Percentiles rank a stretch among this genome's conserved stretches.
Evolutionary conservation across 30 jellyfish, hydroid and myxozoan genomes (phyloP).

Genomic region (Turritopsis dohrnii): DNA sequence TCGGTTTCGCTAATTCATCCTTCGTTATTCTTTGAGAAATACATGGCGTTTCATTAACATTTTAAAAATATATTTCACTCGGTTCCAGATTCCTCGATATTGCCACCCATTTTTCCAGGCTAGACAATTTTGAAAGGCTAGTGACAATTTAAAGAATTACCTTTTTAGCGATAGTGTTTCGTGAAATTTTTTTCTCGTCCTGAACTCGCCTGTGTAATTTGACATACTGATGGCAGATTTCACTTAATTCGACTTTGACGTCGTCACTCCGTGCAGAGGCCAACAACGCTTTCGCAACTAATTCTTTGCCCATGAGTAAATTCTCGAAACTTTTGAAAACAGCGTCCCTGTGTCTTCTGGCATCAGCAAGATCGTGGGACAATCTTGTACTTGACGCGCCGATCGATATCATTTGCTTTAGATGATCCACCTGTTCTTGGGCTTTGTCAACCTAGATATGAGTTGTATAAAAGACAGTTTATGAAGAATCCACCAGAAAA

Average conservation of each 20-base stretch:
- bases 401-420: constrained; percentile 23
- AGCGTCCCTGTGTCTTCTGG: constrained; percentile 14
- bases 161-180: constrained; percentile 37
- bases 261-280: background rate
- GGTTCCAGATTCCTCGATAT: no score
- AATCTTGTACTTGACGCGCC: constrained; percentile 31
- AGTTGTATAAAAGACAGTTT: no score
- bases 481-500: no score
- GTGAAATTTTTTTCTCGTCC: constrained; percentile 39
- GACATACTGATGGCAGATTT: constrained; percentile 29
- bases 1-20: no score
- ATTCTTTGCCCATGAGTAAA: constrained; percentile 12
- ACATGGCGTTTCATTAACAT: no score
- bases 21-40: no score
- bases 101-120: no score
- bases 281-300: background rate
- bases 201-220: constrained; percentile 30
- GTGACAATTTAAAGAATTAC: background rate
- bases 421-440: constrained; percentile 41
- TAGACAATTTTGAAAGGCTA: no score
- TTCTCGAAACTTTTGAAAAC: constrained; percentile 7
- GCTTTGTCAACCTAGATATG: constrained; percentile 49
- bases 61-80: no score
- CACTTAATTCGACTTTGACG: constrained; percentile 3
- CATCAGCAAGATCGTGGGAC: constrained; percentile 31